Conservation (phyloP, 2,888 invertebrate species). For the Sphaerophoria rueppellii region DNA sequence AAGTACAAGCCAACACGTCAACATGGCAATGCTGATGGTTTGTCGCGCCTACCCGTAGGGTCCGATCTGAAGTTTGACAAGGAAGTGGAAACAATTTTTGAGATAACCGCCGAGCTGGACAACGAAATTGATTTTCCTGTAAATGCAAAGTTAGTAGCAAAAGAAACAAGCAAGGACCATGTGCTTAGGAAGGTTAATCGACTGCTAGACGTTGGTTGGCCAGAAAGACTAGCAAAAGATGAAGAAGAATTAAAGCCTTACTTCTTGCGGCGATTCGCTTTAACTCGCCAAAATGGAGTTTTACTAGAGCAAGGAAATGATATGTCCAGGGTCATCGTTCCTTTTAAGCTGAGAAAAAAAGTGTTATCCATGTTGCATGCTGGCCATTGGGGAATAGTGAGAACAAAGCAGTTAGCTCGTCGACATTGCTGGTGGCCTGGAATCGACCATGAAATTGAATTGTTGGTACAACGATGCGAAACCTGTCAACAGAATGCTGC, state of each 20-base stretch:
- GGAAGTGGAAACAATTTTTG: conserved; percentile 17
- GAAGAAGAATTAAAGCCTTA: conserved; percentile 24
- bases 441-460: too few species aligned
- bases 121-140: too few species aligned
- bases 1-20: conserved; percentile 9
- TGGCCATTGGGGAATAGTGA: too few species aligned
- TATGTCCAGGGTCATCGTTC: too few species aligned
- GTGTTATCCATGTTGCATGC: too few species aligned
- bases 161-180: conserved; percentile 32
- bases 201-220: conserved; percentile 37
- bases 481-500: too few species aligned
- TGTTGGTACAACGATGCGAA: too few species aligned
- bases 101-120: neutral
- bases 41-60: conserved; percentile 27
- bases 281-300: conserved; percentile 24
- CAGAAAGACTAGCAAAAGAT: conserved; percentile 3
- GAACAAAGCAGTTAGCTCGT: too few species aligned
- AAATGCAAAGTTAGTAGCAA: conserved; percentile 17
- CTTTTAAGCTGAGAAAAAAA: too few species aligned
- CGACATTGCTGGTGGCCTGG: too few species aligned
- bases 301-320: conserved; percentile 19
- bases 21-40: conserved; percentile 16
- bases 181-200: conserved; percentile 12
- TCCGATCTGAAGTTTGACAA: conserved; percentile 35
- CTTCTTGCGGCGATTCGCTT: conserved; percentile 17